Evolutionary conservation across 1,140 invertebrate species (phyloP).

Genomic region (Hycleus cichorii): DNA sequence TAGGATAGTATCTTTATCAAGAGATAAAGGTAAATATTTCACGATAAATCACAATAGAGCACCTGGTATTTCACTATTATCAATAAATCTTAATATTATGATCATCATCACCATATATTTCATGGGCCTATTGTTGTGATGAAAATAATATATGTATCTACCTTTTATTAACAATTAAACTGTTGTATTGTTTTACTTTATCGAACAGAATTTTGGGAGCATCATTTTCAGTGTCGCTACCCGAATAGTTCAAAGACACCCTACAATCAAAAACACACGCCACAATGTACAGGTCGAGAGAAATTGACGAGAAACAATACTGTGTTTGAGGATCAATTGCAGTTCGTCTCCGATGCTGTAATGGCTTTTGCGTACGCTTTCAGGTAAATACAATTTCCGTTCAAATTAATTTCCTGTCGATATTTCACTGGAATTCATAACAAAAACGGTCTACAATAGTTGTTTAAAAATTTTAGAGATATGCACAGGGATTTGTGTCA

Average conservation of each 20-base stretch:
- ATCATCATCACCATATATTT: too few relatives aligned
- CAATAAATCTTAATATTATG: too few relatives aligned
- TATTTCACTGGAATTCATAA: too few relatives aligned
- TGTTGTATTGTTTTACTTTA: slow-evolving; percentile 28
- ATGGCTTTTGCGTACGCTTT: slow-evolving; percentile 86
- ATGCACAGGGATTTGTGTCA: slow-evolving; percentile 78
- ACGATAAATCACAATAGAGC: too few relatives aligned
- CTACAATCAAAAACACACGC: slow-evolving; percentile 68
- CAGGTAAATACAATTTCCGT: slow-evolving; percentile 47
- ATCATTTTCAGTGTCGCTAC: slow-evolving; percentile 79
- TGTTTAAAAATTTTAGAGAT: slow-evolving; percentile 48
- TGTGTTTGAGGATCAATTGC: slow-evolving; percentile 81
- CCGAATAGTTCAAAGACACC: slow-evolving; percentile 69
- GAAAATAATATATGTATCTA: too few relatives aligned
- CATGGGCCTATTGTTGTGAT: too few relatives aligned
- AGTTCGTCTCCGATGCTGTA: slow-evolving; percentile 89
- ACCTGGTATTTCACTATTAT: too few relatives aligned
- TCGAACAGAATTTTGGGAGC: slow-evolving; percentile 83
- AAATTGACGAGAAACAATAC: slow-evolving; percentile 65
- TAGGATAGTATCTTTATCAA: too few relatives aligned
- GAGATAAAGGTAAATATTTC: too few relatives aligned
- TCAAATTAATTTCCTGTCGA: too few relatives aligned
- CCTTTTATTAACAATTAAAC: not conserved
- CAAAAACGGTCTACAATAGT: too few relatives aligned
- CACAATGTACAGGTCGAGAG: slow-evolving; percentile 62